A percentile compares a stretch with the other conserved stretches of the same genome.
Evolutionary conservation across 2,888 invertebrate genomes (phyloP).

Genomic region (Drosophila meridiana): DNA sequence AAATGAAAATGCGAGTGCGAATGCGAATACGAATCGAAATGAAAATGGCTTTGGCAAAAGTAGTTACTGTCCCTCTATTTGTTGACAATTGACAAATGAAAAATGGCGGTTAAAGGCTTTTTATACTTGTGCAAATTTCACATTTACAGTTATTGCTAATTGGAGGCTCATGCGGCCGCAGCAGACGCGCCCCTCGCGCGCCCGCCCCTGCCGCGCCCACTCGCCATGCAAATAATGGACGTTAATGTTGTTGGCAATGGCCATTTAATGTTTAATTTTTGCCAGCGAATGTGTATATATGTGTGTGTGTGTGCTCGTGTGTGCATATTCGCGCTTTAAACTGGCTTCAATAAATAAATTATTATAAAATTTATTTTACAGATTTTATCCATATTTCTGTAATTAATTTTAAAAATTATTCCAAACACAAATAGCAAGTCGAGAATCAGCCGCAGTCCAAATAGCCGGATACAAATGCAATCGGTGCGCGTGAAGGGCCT

Average conservation of each 20-base stretch:
- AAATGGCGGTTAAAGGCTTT: constrained; percentile 76
- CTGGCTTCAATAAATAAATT: constrained; percentile 83
- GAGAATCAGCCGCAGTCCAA: constrained; percentile 43
- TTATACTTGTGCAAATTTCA: constrained; percentile 76
- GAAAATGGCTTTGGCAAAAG: constrained; percentile 32
- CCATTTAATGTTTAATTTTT: constrained; percentile 77
- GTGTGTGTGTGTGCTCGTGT: constrained; percentile 20
- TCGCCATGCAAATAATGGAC: constrained; percentile 64
- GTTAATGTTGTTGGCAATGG: constrained; percentile 77
- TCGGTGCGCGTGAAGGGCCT: neutral
- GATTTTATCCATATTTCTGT: constrained; percentile 82
- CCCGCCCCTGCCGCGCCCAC: neutral
- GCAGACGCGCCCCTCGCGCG: constrained; percentile 27
- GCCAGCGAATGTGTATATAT: constrained; percentile 19
- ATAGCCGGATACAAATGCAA: constrained; percentile 30
- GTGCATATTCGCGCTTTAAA: constrained; percentile 64
- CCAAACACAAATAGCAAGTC: constrained; percentile 75
- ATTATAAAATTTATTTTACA: constrained; percentile 83
- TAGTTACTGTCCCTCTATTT: constrained; percentile 55
- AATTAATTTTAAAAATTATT: constrained; percentile 84
- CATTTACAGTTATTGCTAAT: constrained; percentile 81
- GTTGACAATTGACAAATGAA: constrained; percentile 72
- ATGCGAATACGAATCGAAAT: neutral
- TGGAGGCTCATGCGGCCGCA: constrained; percentile 75
- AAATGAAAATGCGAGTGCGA: constrained; percentile 6